These are phyloP conservation scores for Ambastaia sidthimunki DNA, from an alignment of 2,797 vertebrate genomes.

Conservation along the genomic window DNA sequence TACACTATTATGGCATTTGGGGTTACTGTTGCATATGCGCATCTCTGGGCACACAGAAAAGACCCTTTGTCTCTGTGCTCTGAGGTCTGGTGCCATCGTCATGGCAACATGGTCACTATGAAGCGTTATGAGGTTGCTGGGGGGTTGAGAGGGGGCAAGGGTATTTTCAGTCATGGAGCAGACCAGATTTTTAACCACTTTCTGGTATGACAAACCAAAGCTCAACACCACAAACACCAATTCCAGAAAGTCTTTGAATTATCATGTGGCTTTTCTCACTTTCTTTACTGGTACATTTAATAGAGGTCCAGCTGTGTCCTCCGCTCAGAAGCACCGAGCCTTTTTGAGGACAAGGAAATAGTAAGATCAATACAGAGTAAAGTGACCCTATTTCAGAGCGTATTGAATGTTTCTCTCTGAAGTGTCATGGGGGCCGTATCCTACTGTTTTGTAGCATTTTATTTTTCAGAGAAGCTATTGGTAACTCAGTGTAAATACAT, in stretches of 20 bases:
- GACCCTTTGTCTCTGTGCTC: conserved; percentile 44
- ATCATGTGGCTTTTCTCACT: background rate
- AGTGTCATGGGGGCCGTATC: too few species aligned
- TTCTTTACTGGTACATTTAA: background rate
- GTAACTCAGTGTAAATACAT: background rate
- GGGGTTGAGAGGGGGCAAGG: background rate
- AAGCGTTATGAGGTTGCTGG: background rate
- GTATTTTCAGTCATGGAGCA: background rate
- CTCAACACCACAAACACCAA: background rate
- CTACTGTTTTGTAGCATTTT: background rate
- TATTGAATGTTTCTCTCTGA: background rate
- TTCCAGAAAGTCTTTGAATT: background rate
- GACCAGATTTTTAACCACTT: background rate
- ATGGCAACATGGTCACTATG: conserved; percentile 40
- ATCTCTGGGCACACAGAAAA: conserved; percentile 46
- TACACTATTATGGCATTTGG: conserved; percentile 17
- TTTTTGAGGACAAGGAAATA: background rate
- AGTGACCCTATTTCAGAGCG: background rate
- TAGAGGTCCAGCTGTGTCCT: background rate
- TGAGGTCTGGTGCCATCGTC: conserved; percentile 29
- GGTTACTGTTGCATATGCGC: conserved; percentile 25
- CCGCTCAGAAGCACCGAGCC: background rate
- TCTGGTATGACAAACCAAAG: background rate
- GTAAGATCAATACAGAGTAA: background rate
- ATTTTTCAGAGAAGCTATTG: background rate